phyloP scores from a whole-genome alignment of 2,113 vertebrate species.

The Mormyrus lacerda region DNA sequence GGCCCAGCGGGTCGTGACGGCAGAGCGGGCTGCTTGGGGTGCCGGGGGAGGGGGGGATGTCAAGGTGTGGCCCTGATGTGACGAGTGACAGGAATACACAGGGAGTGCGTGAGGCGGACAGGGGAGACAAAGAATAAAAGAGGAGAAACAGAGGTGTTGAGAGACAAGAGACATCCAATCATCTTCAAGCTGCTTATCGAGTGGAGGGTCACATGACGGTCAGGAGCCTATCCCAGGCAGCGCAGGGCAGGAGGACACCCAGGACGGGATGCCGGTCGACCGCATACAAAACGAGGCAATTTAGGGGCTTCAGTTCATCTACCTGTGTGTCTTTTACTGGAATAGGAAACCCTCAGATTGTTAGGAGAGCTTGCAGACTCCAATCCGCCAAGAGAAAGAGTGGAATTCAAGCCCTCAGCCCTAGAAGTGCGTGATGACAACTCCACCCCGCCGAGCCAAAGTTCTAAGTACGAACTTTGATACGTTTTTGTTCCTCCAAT shows the following conservation, averaged over 20 bases:
- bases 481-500: background rate
- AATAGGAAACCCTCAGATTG: background rate
- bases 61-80: background rate
- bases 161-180: background rate
- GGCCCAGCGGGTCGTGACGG: background rate
- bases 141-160: background rate
- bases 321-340: background rate
- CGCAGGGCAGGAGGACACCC: background rate
- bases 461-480: background rate
- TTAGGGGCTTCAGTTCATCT: background rate
- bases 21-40: background rate
- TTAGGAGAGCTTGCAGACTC: background rate
- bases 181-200: background rate
- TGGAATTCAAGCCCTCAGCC: background rate
- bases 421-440: background rate
- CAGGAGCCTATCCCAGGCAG: background rate
- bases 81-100: slow-evolving; percentile 13
- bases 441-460: background rate
- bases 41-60: background rate
- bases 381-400: background rate
- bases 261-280: background rate
- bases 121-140: background rate
- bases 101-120: slow-evolving; percentile 26
- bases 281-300: background rate
- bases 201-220: background rate